These are phyloP conservation scores for Falco punctatus DNA, from an alignment of 2,113 vertebrate species.

Conservation along the genomic window DNA sequence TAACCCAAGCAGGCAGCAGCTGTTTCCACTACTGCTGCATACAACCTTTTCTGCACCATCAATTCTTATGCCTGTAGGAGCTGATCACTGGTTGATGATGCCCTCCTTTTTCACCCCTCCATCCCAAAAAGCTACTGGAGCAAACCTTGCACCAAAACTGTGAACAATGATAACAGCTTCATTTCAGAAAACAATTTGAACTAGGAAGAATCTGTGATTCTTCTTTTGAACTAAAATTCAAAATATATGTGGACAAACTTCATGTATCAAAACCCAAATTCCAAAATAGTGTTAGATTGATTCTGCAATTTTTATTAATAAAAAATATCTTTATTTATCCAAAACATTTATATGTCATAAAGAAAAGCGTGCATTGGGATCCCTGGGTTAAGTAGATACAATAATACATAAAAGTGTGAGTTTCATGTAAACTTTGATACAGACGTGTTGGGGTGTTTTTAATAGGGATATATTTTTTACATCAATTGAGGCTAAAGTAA, in stretches of 20 bases:
- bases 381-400: not conserved
- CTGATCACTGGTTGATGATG: not conserved
- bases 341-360: not conserved
- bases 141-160: not conserved
- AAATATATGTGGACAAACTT: not conserved
- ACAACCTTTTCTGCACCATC: not conserved
- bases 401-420: not conserved
- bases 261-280: not conserved
- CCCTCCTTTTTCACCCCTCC: not conserved
- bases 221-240: not conserved
- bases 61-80: not conserved
- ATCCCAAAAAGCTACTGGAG: not conserved
- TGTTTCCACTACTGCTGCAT: not conserved
- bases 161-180: not conserved
- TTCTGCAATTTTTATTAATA: not conserved
- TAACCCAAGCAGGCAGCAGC: not conserved
- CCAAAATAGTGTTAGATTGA: not conserved
- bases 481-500: not conserved
- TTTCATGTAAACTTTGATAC: not conserved
- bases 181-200: not conserved
- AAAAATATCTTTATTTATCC: not conserved
- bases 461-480: not conserved
- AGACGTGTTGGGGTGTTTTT: accelerated
- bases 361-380: not conserved
- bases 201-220: not conserved